phyloP scores from a whole-genome alignment of 2,888 invertebrate genomes.

The Odontocerum albicorne region DNA sequence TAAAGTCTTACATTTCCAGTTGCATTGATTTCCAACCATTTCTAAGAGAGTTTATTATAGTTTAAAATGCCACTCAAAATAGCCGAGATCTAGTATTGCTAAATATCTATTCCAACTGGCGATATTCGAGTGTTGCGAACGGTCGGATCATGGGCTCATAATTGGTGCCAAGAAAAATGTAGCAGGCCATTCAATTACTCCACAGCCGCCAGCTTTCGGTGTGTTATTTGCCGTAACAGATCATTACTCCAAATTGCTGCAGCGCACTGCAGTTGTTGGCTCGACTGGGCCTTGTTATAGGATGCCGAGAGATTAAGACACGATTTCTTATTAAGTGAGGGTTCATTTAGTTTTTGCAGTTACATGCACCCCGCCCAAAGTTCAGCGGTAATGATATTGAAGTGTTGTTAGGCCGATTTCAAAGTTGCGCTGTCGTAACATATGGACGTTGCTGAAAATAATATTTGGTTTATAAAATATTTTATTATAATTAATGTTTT shows the following conservation, averaged over 20 bases:
- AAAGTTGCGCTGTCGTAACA: too few species aligned
- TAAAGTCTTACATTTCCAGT: too few species aligned
- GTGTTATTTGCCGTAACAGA: conserved; percentile 11
- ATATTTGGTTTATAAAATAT: too few species aligned
- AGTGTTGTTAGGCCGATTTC: too few species aligned
- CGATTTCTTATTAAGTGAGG: too few species aligned
- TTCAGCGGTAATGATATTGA: too few species aligned
- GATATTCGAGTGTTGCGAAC: conserved; percentile 4
- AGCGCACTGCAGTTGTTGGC: conserved; percentile 2
- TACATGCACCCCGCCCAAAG: too few species aligned
- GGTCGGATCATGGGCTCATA: conserved; percentile 8
- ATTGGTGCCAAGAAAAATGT: conserved; percentile 18
- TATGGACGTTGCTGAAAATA: too few species aligned
- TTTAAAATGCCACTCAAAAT: conserved; percentile 12
- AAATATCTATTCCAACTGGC: conserved; percentile 9
- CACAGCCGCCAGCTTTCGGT: conserved; percentile 7
- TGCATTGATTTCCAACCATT: too few species aligned
- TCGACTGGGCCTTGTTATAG: conserved; percentile 4
- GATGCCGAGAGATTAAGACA: neutral
- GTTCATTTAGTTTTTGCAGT: too few species aligned
- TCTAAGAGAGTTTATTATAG: too few species aligned
- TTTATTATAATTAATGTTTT: too few species aligned
- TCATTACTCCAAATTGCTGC: conserved; percentile 18
- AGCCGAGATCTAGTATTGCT: neutral
- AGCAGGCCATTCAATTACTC: conserved; percentile 15